Base-by-base conservation (phyloP, 2,113 vertebrate genomes). In the Marmota flaviventris region DNA sequence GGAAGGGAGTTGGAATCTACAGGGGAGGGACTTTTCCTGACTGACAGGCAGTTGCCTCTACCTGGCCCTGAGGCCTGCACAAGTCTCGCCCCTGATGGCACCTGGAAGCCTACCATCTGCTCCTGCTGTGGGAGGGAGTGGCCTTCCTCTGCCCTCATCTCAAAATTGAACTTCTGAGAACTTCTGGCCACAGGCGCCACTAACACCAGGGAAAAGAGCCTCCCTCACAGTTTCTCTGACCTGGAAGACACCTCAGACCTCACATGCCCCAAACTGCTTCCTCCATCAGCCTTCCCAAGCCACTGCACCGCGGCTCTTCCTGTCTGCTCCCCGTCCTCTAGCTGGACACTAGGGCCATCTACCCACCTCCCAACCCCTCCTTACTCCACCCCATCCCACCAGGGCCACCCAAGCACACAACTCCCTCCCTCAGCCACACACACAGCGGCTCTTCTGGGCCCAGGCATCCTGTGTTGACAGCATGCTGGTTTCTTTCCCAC, bases 401-500 rank as follows among this genome's bases (percentile, higher is more conserved):
- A 51, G 61, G 76, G 73, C 37, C 78, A 75, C 25, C 42, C 67
- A 20, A 32, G 25, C 65, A 32, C 29, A 12, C 20, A 61, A 34
- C 83, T 48, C 37, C 25, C 0, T 11, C 27, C 16, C 70, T 61
- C 3, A 16, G 12, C 17, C 0, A 29, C 13, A 5, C 2, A 56
- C 2, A 8, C 45, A 13, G 79, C 78, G 39, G 39, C 37, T 53
- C 78, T 8, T 3, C 82, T 72, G 42, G 2, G 17, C 17, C 58
- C 39, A 4, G 1, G 32, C 29, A 1, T 42, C 67, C n/a, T 4
- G 3, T 25, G n/a, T 45, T 61, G 14, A 9, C 84, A 67, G 7
- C 5, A 42, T 65, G 63, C 37, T 6, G 0, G 25, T 48, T 48
- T 34, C 53, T 13, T 48, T 45, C 39, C 81, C n/a, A 81, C 13